A percentile compares a stretch with the other conserved stretches of the same genome.
Conservation (phyloP, 2,888 invertebrate genomes). For the Conistra vaccinii region DNA sequence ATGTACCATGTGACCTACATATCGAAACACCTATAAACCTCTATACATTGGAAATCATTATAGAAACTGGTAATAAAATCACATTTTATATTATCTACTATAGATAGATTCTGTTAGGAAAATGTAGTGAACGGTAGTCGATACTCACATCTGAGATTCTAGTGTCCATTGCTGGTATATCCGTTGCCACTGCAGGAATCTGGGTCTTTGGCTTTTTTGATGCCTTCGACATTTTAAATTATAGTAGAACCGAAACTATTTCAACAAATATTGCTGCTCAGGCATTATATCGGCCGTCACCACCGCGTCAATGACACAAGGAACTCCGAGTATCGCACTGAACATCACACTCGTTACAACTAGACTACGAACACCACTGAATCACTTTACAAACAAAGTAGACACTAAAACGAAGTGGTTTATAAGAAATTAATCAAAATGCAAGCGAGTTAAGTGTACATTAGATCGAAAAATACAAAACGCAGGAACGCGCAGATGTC, state of each 20-base stretch:
- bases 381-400: conserved; percentile 38
- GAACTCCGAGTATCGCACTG: conserved; percentile 73
- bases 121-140: conserved; percentile 26
- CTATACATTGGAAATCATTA: conserved; percentile 8
- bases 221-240: conserved; percentile 76
- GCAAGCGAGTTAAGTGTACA: conserved; percentile 78
- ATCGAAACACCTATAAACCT: conserved; percentile 41
- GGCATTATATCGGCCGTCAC: conserved; percentile 75
- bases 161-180: conserved; percentile 80
- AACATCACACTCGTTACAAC: conserved; percentile 76
- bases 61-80: conserved; percentile 2
- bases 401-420: conserved; percentile 47
- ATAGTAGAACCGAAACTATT: conserved; percentile 70
- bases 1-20: conserved; percentile 63
- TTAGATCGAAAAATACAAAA: conserved; percentile 86
- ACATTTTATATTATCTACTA: conserved; percentile 11
- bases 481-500: conserved; percentile 90
- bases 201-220: conserved; percentile 72
- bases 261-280: conserved; percentile 68
- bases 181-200: conserved; percentile 79
- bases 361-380: conserved; percentile 55
- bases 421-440: conserved; percentile 75
- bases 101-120: conserved; percentile 1
- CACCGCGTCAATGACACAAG: conserved; percentile 71
- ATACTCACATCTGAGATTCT: conserved; percentile 84